phyloP scores from a whole-genome alignment of 2,797 vertebrate genomes.

The Phoebastria nigripes region DNA sequence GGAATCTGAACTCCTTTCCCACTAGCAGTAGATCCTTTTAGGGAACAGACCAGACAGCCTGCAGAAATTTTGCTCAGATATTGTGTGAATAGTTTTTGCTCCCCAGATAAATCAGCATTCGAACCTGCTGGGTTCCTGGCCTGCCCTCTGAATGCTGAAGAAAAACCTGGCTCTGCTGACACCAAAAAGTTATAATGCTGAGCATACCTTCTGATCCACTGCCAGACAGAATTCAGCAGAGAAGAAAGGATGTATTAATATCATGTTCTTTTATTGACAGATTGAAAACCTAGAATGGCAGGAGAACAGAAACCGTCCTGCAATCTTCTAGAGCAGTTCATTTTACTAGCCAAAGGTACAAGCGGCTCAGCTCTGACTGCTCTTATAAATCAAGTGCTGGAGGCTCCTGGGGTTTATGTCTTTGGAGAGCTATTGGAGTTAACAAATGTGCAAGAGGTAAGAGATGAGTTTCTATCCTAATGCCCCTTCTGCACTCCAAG shows the following conservation, averaged over 20 bases:
- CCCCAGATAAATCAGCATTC: background rate
- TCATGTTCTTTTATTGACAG: conserved; percentile 62
- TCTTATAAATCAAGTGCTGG: conserved; percentile 83
- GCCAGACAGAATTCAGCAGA: background rate
- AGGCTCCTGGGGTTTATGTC: conserved; percentile 82
- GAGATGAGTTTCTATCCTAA: background rate
- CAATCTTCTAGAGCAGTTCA: conserved; percentile 82
- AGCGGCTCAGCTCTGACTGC: conserved; percentile 80
- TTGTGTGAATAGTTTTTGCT: background rate
- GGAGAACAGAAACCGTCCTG: conserved; percentile 81
- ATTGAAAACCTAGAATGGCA: conserved; percentile 79
- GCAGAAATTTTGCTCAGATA: background rate
- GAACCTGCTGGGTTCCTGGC: background rate
- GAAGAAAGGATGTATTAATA: background rate
- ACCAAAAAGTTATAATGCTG: background rate
- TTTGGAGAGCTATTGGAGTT: conserved; percentile 84
- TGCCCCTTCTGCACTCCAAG: background rate
- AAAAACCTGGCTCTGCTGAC: background rate
- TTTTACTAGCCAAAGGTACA: conserved; percentile 81
- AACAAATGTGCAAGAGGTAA: conserved; percentile 81
- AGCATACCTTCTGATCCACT: background rate
- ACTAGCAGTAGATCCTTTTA: background rate
- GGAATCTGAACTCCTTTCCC: background rate
- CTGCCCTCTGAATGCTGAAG: background rate
- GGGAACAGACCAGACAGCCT: background rate